Evolutionary conservation across 2,888 invertebrate species (phyloP).

Genomic region (Agrochola circellaris): DNA sequence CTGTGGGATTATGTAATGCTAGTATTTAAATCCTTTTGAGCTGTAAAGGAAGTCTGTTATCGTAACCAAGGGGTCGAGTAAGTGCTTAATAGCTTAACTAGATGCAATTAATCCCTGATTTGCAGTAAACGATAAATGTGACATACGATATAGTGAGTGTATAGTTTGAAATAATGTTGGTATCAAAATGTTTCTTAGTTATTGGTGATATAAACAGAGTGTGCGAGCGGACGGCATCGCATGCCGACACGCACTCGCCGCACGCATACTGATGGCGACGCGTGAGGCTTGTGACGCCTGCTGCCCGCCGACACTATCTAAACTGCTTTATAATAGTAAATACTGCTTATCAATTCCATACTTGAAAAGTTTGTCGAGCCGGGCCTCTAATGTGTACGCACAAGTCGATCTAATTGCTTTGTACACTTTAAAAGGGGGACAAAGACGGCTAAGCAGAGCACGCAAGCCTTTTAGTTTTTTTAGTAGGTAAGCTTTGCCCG

Average conservation of each 20-base stretch:
- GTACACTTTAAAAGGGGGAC: slow-evolving; percentile 8
- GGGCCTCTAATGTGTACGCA: slow-evolving; percentile 13
- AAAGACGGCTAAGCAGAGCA: background rate
- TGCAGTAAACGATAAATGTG: background rate
- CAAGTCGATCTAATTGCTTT: slow-evolving; percentile 18
- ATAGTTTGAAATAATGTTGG: slow-evolving; percentile 37
- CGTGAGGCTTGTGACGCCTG: slow-evolving; percentile 70
- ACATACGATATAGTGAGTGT: slow-evolving; percentile 9
- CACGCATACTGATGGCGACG: slow-evolving; percentile 85
- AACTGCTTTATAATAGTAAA: slow-evolving; percentile 65
- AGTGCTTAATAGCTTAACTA: background rate
- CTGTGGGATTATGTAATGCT: slow-evolving; percentile 65
- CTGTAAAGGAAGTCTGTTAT: slow-evolving; percentile 31
- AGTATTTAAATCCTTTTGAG: slow-evolving; percentile 63
- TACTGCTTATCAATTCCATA: slow-evolving; percentile 62
- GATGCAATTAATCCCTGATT: slow-evolving; percentile 4
- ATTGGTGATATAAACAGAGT: slow-evolving; percentile 72
- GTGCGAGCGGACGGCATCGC: slow-evolving; percentile 84
- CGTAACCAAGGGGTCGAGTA: slow-evolving; percentile 4
- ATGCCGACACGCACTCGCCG: slow-evolving; percentile 85
- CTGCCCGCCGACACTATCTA: slow-evolving; percentile 62
- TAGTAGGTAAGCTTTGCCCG: too few relatives aligned
- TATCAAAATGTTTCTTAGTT: slow-evolving; percentile 65
- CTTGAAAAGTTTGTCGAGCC: slow-evolving; percentile 43
- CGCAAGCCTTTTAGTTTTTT: background rate